Base-by-base conservation (phyloP, 2,888 invertebrate genomes). In the Copidosoma aretas region DNA sequence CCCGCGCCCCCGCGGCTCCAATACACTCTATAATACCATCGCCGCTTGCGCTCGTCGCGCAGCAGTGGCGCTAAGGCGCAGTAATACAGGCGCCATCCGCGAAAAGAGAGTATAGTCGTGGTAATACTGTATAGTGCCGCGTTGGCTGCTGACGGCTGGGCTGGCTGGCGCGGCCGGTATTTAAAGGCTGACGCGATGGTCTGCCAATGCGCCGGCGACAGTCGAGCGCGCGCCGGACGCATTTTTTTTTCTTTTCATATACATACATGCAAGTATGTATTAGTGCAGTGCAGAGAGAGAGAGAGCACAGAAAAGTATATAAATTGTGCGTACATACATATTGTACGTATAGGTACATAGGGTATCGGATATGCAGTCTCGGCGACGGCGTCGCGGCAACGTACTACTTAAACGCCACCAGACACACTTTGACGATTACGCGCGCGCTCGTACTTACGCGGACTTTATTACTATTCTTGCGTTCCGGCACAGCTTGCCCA, bases 101-200 rank as follows among this genome's bases (percentile, higher is more conserved):
- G 32, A 32, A 32, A 32, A 32, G 32, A 32, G 32, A 32, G 32
- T 8, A n/a, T 8, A 32, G 32, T 32, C 32, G 8, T n/a, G n/a
- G n/a, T 19, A 51, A 10, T 51, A 51, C 19, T n/a, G 51, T n/a
- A 10, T 19, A 51, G 12, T 19, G 51, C 51, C 19, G 52, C 3
- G 10, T 17, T 12, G 17, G 21, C 52, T 19, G 53, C 8, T 15
- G 53, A 43, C 46, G 43, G 54, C 64, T 57, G 21, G 24, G 22
- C 22, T 17, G 25, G n/a, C 39, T 41, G 41, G 39, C 53, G 51
- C 60, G 60, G 68, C 64, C 46, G 64, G 64, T 64, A 68, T 68
- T 61, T 69, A 69, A 69, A 69, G 66, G 63, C 62, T 70, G 70
- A 70, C 70, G 70, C 63, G 70, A 70, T 66, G 24, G 70, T 70